These are phyloP conservation scores for Leucoptera coffeella DNA, from an alignment of 2,888 invertebrate genomes.

Conservation along the genomic window DNA sequence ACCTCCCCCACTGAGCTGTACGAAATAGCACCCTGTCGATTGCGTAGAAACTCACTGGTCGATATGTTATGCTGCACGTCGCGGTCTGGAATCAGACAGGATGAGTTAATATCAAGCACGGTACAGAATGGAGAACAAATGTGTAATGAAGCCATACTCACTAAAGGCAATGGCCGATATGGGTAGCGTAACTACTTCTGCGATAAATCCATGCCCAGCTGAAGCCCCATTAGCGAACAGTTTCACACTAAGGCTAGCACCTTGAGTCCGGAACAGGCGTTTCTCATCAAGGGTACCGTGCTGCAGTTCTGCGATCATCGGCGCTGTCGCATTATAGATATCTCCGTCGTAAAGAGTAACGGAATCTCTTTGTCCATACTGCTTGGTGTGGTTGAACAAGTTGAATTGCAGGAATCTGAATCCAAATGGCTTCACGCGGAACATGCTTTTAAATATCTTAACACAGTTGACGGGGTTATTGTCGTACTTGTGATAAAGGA, in stretches of 20 bases:
- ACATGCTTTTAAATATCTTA: constrained; percentile 88
- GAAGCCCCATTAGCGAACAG: constrained; percentile 94
- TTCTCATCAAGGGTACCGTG: constrained; percentile 66
- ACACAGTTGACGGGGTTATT: constrained; percentile 95
- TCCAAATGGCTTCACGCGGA: constrained; percentile 80
- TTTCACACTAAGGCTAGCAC: constrained; percentile 80
- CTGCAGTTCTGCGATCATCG: constrained; percentile 64
- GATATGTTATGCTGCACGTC: constrained; percentile 89
- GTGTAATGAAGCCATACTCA: constrained; percentile 56
- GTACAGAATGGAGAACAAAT: too few relatives aligned
- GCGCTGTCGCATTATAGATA: constrained; percentile 78
- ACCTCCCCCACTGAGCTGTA: constrained; percentile 93
- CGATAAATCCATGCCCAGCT: constrained; percentile 91
- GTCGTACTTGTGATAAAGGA: constrained; percentile 95
- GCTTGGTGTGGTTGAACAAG: constrained; percentile 79
- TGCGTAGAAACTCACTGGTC: constrained; percentile 70
- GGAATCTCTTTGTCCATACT: constrained; percentile 76
- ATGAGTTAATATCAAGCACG: background rate
- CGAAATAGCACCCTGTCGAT: constrained; percentile 80
- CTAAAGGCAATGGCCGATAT: constrained; percentile 86
- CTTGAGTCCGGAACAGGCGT: constrained; percentile 66
- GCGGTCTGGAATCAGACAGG: constrained; percentile 58
- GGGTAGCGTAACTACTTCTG: constrained; percentile 92
- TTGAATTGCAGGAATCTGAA: constrained; percentile 87
- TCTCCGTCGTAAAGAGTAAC: constrained; percentile 89